Percentiles rank a stretch among this genome's conserved stretches.
Evolutionary conservation across 2,888 invertebrate species (phyloP).

Genomic region (Pherbina coryleti): DNA sequence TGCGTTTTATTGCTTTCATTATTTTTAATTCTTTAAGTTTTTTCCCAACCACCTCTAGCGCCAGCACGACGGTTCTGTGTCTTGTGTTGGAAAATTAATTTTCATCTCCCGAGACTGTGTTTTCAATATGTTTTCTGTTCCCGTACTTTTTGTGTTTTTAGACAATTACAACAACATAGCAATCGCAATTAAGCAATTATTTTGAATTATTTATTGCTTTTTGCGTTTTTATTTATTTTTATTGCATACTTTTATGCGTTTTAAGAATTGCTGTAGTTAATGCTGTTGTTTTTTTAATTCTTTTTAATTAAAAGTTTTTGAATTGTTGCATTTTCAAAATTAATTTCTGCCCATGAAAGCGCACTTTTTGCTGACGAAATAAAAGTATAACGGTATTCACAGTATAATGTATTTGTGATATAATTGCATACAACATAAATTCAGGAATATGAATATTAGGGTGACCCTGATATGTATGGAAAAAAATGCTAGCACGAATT

Average conservation of each 20-base stretch:
- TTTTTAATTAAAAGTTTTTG: constrained; percentile 11
- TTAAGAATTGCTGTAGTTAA: not conserved
- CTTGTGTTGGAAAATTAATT: constrained; percentile 52
- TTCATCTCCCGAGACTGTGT: constrained; percentile 49
- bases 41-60: not conserved
- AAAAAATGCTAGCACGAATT: no score
- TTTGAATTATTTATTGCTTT: constrained; percentile 63
- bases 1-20: constrained; percentile 37
- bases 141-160: no score
- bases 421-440: no score
- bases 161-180: constrained; percentile 45
- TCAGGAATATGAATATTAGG: no score
- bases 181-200: constrained; percentile 63
- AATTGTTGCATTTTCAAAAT: not conserved
- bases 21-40: constrained; percentile 37
- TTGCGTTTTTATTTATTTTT: constrained; percentile 61
- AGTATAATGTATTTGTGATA: no score
- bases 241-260: constrained; percentile 47
- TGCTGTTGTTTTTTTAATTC: not conserved
- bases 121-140: constrained; percentile 34
- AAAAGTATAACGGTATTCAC: no score
- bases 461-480: no score
- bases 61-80: not conserved
- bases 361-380: no score
- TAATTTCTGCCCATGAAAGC: no score